Base-by-base conservation (phyloP, 2,888 invertebrate genomes). In the Blomia tropicalis region DNA sequence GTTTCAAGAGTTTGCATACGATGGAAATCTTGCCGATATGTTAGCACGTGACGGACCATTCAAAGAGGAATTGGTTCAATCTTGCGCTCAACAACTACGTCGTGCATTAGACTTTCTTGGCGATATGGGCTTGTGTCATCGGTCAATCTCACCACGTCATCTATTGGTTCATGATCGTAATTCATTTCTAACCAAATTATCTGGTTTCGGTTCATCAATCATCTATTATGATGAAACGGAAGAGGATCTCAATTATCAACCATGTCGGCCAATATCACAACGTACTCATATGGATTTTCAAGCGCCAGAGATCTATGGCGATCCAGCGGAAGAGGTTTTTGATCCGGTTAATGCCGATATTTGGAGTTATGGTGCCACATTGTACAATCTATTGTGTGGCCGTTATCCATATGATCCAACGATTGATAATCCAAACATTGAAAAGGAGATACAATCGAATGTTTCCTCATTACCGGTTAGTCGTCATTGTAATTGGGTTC, bases 351-450 rank as follows among this genome's bases (percentile, higher is more conserved):
- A 43, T 4, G 59, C 59, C 19, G 59, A 59, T 43, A 43, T 59
- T 22, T 59, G 59, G 59, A 25, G 31, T 7, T 44, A 43, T n/a
- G 59, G 59, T 17, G 59, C 59, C 3, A 59, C 59, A 2, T 1
- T 44, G 2, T 59, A 19, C 29, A 43, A 23, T n/a, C 25, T 59
- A 29, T 31, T 59, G 4, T 23, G 41, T 23, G 43, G 43, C 41
- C n/a, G 14, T 2, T 59, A 47, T 44, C 59, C 59, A 23, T 59
- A 59, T 23, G 59, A 59, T n/a, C n/a, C n/a, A n/a, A n/a, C n/a
- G n/a, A n/a, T n/a, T n/a, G n/a, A n/a, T n/a, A n/a, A n/a, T n/a
- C n/a, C 59, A 17, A 23, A 1, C 1, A n/a, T 23, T 4, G 59
- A 7, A 7, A 1, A 1, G 19, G 22, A 44, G n/a, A 59, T 59